Evolutionary conservation across 1,140 invertebrate species (phyloP).

Genomic region (Idris sp.): DNA sequence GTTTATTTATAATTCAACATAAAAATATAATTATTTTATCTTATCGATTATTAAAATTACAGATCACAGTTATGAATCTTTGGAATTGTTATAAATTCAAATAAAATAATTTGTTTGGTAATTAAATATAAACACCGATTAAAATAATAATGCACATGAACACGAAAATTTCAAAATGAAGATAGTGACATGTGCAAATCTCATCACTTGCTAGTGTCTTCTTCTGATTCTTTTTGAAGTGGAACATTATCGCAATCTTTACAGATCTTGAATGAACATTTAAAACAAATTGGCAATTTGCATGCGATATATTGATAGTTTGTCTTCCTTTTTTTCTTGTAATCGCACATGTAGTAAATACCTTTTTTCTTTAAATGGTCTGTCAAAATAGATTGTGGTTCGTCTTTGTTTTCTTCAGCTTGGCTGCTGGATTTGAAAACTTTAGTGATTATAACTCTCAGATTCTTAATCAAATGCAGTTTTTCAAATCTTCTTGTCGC

Average conservation of each 20-base stretch:
- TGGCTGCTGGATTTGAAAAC: background rate
- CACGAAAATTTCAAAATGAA: too few species aligned
- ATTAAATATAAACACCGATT: slow-evolving; percentile 4
- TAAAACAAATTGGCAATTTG: slow-evolving; percentile 14
- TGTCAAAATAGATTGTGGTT: slow-evolving; percentile 5
- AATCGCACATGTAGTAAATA: slow-evolving; percentile 21
- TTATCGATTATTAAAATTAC: slow-evolving; percentile 1
- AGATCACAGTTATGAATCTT: slow-evolving; percentile 2
- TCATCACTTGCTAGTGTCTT: slow-evolving; percentile 9
- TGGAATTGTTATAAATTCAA: slow-evolving; percentile 1
- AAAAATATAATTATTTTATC: too few species aligned
- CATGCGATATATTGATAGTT: slow-evolving; percentile 13
- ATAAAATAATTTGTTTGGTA: slow-evolving; percentile 4
- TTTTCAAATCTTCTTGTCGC: slow-evolving; percentile 1
- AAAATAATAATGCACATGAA: background rate
- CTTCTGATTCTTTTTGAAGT: slow-evolving; percentile 9
- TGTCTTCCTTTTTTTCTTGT: slow-evolving; percentile 13
- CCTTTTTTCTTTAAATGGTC: slow-evolving; percentile 12
- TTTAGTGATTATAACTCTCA: slow-evolving; percentile 1
- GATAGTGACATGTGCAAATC: slow-evolving; percentile 6
- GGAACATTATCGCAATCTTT: slow-evolving; percentile 11
- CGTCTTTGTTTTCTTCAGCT: slow-evolving; percentile 4
- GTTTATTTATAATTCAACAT: too few species aligned
- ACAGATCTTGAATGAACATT: slow-evolving; percentile 16
- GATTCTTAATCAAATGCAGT: background rate